Evolutionary conservation across 1,140 invertebrate genomes (phyloP), one percentile per base, ranked within the genome.

Genomic region (Augochlora pura): DNA sequence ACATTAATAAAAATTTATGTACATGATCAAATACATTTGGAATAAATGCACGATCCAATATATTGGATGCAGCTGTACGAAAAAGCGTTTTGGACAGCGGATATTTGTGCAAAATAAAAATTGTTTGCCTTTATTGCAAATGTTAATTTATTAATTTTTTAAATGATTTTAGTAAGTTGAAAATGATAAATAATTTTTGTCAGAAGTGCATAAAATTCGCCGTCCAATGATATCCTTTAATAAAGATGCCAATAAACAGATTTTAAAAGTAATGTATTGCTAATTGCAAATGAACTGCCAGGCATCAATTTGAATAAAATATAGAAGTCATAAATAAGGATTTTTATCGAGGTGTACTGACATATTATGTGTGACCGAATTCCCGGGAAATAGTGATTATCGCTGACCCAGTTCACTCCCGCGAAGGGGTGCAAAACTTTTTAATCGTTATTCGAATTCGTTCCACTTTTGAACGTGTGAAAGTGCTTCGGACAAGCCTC

Each of bases 371-470:
- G 18, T 21, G 65, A 76, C 65, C 65, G 74, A 38, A 76, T 76
- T 76, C 74, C 74, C 52, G 38, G 74, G 54, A 69, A 76, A 76
- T 68, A 76, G 25, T 49, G 74, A 46, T 76, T 59, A 76, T 39
- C 59, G 25, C 25, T 76, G 74, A 68, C 74, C 74, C 21, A 76
- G 39, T 76, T 69, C 18, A 23, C 39, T 12, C 64, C 23, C 18
- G 21, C 12, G 23, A 23, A 32, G 32, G 54, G 54, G 14, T 69
- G 39, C 23, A 25, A 69, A 57, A 69, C 54, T 76, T 76, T 76
- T 76, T 76, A 76, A 76, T 76, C 74, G 74, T 76, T 76, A 76
- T 69, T 76, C 38, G 64, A 76, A 76, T 69, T 69, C 39, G 65
- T 69, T 68, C 54, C 25, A 76, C 65, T 76, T 69, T 68, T 39